Evolutionary conservation across 2,113 vertebrate species (phyloP).

Genomic region (Sitta europaea): DNA sequence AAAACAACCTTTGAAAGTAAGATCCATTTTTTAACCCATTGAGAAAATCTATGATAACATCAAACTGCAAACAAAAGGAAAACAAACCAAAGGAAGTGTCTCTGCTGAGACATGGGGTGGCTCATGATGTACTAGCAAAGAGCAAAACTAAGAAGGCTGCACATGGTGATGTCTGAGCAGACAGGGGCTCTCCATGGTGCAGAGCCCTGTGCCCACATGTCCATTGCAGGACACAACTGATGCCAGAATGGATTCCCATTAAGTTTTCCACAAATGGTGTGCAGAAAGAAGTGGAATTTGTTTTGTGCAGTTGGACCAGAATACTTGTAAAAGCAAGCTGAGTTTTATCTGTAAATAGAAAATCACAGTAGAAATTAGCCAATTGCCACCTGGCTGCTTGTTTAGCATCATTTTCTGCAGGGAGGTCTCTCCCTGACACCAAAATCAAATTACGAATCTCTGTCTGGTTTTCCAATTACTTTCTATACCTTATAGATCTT

Average conservation of each 20-base stretch:
- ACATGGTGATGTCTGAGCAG: neutral
- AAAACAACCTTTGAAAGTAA: neutral
- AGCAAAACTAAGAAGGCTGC: neutral
- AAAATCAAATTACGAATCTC: neutral
- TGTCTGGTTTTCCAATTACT: neutral
- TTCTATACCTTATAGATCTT: neutral
- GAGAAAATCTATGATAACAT: neutral
- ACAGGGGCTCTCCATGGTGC: neutral
- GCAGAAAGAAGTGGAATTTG: neutral
- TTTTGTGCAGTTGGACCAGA: neutral
- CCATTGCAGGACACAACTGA: too few species aligned
- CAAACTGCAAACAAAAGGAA: neutral
- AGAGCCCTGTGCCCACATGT: rapidly evolving
- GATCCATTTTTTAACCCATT: neutral
- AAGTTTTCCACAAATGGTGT: neutral
- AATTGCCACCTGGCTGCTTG: neutral
- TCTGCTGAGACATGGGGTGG: neutral
- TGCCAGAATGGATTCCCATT: neutral
- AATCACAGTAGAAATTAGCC: neutral
- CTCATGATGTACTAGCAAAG: too few species aligned
- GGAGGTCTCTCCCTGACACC: neutral
- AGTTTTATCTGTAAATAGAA: neutral
- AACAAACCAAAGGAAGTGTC: neutral
- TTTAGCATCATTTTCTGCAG: neutral
- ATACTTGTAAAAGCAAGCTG: neutral